These are phyloP conservation scores for Leucania comma DNA, from an alignment of 2,888 invertebrate species.

Conservation along the genomic window DNA sequence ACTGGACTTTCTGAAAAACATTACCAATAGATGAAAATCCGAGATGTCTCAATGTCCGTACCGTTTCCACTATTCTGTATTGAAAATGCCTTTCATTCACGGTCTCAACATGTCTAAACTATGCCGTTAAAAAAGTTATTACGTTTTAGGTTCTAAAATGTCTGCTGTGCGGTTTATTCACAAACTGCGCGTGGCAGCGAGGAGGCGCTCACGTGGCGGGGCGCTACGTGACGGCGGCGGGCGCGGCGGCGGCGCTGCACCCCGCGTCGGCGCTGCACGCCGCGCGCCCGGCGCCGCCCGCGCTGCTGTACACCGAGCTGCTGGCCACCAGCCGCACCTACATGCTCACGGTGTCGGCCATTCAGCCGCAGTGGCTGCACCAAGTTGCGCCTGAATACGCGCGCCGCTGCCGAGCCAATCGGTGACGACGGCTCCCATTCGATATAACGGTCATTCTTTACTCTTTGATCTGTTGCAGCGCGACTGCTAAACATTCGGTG, in stretches of 20 bases:
- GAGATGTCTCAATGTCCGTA: too few relatives aligned
- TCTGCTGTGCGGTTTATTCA: slow-evolving; percentile 95
- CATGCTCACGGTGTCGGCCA: slow-evolving; percentile 94
- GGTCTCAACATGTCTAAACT: background rate
- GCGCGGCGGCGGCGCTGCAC: slow-evolving; percentile 93
- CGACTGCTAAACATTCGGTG: background rate
- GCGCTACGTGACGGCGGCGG: slow-evolving; percentile 87
- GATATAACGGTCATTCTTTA: slow-evolving; percentile 12
- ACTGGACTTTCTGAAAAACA: too few relatives aligned
- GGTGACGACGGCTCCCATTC: slow-evolving; percentile 73
- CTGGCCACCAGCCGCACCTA: slow-evolving; percentile 96
- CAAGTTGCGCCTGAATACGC: slow-evolving; percentile 83
- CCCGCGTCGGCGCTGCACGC: slow-evolving; percentile 94
- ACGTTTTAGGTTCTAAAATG: slow-evolving; percentile 92
- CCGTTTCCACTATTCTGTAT: too few relatives aligned
- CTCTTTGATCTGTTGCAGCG: slow-evolving; percentile 8
- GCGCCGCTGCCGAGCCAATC: slow-evolving; percentile 77
- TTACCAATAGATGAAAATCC: too few relatives aligned
- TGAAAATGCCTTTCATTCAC: too few relatives aligned
- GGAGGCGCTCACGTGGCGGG: slow-evolving; percentile 90
- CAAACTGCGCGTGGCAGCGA: slow-evolving; percentile 95
- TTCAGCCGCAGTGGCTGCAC: slow-evolving; percentile 95
- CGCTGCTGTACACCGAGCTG: slow-evolving; percentile 96
- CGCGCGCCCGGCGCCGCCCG: slow-evolving; percentile 92
- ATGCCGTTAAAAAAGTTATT: background rate